Base-by-base conservation (phyloP, 2,797 vertebrate genomes). In the Hyperoplus lanceolatus region DNA sequence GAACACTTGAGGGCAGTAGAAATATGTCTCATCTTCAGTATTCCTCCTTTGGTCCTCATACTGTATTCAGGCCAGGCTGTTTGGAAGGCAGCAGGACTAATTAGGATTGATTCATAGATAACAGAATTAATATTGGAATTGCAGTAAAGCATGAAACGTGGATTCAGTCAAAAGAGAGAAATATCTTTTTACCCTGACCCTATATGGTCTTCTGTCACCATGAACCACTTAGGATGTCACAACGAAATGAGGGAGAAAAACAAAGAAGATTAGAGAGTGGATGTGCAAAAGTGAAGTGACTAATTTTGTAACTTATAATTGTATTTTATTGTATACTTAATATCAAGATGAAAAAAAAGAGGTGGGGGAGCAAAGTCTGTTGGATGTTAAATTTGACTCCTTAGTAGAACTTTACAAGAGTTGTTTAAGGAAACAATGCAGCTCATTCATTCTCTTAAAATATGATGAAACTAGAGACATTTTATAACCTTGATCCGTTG, bases 21-120 rank as follows among this genome's bases (percentile, higher is more conserved):
- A 81, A 87, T 41, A 79, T 75, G 50, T 63, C 38, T 70, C 11
- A 63, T 79, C 29, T 1, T 4, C 10, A 46, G 6, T 18, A 1
- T 5, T 54, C 66, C 58, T 65, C 58, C 62, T 73, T 55, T 61
- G 51, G 69, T 80, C 67, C 72, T 87, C 73, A 64, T 82, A 61
- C 51, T 73, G 80, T 77, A 84, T 87, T 88, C 90, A 89, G 77
- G 73, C 80, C 75, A 79, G 77, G 62, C 71, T 77, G 68, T 68
- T 75, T 72, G 76, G 79, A 86, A 77, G 73, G 73, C 77, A 82
- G 75, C 79, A 81, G 80, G 77, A 89, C 85, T 93, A 95, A 95
- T 94, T 93, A 93, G 92, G 92, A 94, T 95, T 84, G 83, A 92
- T 92, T 90, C 76, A 59, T 70, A 89, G 93, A 95, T 96, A 94